These are phyloP conservation scores for Astyanax mexicanus DNA, from an alignment of 2,797 vertebrate genomes.

Conservation along the genomic window DNA sequence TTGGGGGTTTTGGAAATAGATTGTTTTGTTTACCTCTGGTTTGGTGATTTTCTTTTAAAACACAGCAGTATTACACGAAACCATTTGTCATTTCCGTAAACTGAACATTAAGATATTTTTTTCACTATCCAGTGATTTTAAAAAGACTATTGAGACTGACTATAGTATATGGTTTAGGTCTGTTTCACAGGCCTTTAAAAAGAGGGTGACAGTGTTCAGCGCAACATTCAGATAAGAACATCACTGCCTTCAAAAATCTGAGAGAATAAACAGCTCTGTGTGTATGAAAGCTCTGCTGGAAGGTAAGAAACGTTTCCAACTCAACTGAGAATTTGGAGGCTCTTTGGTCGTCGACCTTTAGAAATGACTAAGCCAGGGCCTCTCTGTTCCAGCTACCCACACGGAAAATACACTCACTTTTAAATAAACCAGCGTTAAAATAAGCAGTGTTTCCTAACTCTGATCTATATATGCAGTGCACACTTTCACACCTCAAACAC, in stretches of 20 bases:
- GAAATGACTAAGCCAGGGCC: neutral
- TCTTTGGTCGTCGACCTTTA: neutral
- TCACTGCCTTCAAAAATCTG: neutral
- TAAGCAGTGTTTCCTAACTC: neutral
- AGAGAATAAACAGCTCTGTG: neutral
- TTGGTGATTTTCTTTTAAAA: too few relatives aligned
- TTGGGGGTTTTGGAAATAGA: too few relatives aligned
- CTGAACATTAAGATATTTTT: too few relatives aligned
- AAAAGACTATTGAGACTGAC: too few relatives aligned
- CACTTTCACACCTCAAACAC: neutral
- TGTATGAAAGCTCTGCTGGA: neutral
- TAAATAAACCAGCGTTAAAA: neutral
- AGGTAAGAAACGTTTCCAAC: neutral
- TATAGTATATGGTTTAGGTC: neutral
- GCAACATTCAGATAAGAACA: neutral
- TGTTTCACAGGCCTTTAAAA: neutral
- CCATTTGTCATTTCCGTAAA: too few relatives aligned
- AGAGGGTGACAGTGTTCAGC: constrained; percentile 19
- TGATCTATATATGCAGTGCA: neutral
- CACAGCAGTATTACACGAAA: too few relatives aligned
- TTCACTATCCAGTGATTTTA: too few relatives aligned
- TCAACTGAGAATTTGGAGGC: neutral
- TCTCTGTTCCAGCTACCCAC: neutral
- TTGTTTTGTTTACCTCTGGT: too few relatives aligned
- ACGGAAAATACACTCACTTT: neutral